Conservation (phyloP, 2,113 vertebrate species). For the Callipepla squamata region DNA sequence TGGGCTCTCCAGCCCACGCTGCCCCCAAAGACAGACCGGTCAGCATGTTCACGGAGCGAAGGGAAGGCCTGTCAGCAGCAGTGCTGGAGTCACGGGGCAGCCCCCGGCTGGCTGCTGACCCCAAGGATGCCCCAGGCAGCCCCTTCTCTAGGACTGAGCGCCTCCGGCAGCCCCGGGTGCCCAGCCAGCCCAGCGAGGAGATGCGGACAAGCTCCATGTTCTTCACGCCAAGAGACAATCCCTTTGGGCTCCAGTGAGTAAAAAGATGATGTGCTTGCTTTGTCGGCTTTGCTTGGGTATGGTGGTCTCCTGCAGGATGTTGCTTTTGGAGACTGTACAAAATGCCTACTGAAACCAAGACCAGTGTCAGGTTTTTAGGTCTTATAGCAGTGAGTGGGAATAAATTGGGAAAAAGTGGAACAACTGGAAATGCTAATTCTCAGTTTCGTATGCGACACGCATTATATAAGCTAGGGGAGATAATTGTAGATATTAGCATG, state of each 20-base stretch:
- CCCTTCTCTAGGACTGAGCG: slow-evolving; percentile 67
- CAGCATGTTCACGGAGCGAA: slow-evolving; percentile 72
- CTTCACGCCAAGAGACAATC: slow-evolving; percentile 88
- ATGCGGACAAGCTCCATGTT: slow-evolving; percentile 79
- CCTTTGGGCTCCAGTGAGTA: slow-evolving; percentile 85
- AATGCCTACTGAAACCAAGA: not conserved
- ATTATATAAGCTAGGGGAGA: not conserved
- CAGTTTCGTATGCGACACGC: not conserved
- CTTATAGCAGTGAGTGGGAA: rapidly evolving
- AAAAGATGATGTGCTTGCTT: not conserved
- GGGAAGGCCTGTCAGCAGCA: slow-evolving; percentile 45
- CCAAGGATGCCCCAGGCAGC: slow-evolving; percentile 68
- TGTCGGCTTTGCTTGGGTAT: not conserved
- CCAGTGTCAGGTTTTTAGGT: not conserved
- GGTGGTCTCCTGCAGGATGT: rapidly evolving
- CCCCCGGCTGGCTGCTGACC: slow-evolving; percentile 80
- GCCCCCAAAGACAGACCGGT: slow-evolving; percentile 73
- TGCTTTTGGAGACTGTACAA: not conserved
- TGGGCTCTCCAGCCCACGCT: slow-evolving; percentile 54
- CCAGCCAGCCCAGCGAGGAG: slow-evolving; percentile 72
- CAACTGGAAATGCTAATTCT: not conserved
- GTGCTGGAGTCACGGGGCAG: slow-evolving; percentile 72
- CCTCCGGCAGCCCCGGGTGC: slow-evolving; percentile 60
- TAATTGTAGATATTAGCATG: not conserved
- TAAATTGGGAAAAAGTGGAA: not conserved